These are phyloP conservation scores for Steinernema feltiae DNA, from an alignment of 1,140 invertebrate genomes.

Conservation along the genomic window DNA sequence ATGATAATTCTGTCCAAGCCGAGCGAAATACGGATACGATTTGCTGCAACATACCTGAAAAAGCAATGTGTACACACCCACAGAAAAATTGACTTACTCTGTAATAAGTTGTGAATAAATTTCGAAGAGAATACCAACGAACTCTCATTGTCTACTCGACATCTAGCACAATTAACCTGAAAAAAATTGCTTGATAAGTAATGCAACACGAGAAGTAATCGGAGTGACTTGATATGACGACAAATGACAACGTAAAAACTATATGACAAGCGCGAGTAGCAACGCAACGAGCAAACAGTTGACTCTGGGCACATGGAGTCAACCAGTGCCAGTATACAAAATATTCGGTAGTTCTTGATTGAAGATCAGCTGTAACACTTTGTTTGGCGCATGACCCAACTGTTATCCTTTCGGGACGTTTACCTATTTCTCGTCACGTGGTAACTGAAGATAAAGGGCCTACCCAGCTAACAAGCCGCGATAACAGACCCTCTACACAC, in stretches of 20 bases:
- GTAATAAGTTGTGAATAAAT: background rate
- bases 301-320: no score
- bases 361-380: no score
- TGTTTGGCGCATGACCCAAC: no score
- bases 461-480: background rate
- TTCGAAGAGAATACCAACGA: background rate
- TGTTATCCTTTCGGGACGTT: no score
- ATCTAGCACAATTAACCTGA: background rate
- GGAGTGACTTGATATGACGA: no score
- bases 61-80: background rate
- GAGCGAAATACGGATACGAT: background rate
- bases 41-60: background rate
- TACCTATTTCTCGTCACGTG: no score
- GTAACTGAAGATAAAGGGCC: background rate
- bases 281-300: no score
- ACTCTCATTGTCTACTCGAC: background rate
- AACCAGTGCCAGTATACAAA: no score
- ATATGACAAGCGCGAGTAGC: no score
- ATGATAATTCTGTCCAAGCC: background rate
- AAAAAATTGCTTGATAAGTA: background rate
- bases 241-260: no score
- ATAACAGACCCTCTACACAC: background rate
- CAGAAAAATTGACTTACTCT: background rate
- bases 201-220: no score
- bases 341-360: no score